Evolutionary conservation across 2,113 vertebrate genomes (phyloP), one percentile per base, ranked within the genome.

Genomic region (Leucopternis melanops): DNA sequence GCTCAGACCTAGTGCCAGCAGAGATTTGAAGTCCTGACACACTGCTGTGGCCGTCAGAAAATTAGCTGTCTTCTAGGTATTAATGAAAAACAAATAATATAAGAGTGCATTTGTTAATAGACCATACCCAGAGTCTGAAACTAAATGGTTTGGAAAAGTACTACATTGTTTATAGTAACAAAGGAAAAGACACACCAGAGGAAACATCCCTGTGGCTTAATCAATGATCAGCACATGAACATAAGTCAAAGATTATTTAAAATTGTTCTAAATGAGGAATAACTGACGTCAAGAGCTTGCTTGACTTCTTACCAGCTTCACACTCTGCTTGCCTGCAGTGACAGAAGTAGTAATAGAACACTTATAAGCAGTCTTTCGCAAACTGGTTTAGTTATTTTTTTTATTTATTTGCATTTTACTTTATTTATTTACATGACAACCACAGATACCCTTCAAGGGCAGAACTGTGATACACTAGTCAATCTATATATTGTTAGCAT

Each of bases 141-240:
- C 62, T 57, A 38, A 57, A 34, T 78, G 55, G 88, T 94, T 80
- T 95, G 78, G 94, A 95, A 97, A 96, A 95, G 93, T 87, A 69
- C 90, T 97, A 92, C 72, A 71, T 79, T 97, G 90, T 97, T 98
- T 96, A 94, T 96, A 97, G 94, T 86, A 97, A 98, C 95, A 96
- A 97, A 96, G 86, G 75, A 81, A 96, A 94, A 97, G 84, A 82
- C 97, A 84, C 92, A 86, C 47, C 32, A 65, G 75, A 97, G 96
- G 98, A 98, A 98, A 98, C 82, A 96, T 88, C 94, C 97, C 98
- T 97, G 96, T 95, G 84, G 97, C 88, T 98, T 97, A 97, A 98
- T 98, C 97, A 98, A 98, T 98, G 97, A 96, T 88, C 93, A 97
- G 81, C 80, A 92, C 65, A 96, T 85, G 73, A 95, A 85, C 70